Base-by-base conservation (phyloP, 1,140 invertebrate genomes). In the Samia ricini region DNA sequence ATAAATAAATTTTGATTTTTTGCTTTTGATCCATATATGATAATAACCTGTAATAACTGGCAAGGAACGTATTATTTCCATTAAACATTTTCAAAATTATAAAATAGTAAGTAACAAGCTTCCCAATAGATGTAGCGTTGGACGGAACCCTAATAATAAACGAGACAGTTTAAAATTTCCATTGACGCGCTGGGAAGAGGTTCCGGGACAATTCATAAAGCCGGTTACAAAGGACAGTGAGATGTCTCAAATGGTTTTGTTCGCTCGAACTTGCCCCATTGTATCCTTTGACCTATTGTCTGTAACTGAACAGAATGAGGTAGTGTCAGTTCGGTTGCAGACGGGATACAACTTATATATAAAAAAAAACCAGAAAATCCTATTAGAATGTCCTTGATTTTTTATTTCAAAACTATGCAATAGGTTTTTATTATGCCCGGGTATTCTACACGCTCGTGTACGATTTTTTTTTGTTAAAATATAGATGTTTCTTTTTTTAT, bases 201-300 rank as follows among this genome's bases (percentile, higher is more conserved):
- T 56, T n/a, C 7, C 19, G 59, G 49, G 56, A 61, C 63, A 58
- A 66, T 66, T 66, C 64, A 64, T 64, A 64, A 64, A 64, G 64
- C 22, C 33, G n/a, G 33, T 19, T 49, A 66, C 64, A 66, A 66
- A 66, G 64, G 60, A 50, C 61, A 58, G 18, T 52, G 61, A 63
- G 64, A 65, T 55, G 58, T 66, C 49, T 60, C 55, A 22, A 66
- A 61, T 61, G 64, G 64, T 66, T 63, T 60, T 64, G 63, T 64
- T 64, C 57, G 42, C 33, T 36, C 56, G 63, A 66, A 66, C 60
- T 66, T 48, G 18, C 10, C 26, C 60, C 52, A 58, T 66, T 61
- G 59, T 58, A 20, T 19, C 23, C 48, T 18, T 24, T 66, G 59
- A 54, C 55, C 60, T 49, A 61, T 66, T 68, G 56, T 57, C 56